A percentile compares a stretch with the other conserved stretches of the same genome.
Evolutionary conservation across 2,113 vertebrate genomes (phyloP).

Genomic region (Azemiops feae): DNA sequence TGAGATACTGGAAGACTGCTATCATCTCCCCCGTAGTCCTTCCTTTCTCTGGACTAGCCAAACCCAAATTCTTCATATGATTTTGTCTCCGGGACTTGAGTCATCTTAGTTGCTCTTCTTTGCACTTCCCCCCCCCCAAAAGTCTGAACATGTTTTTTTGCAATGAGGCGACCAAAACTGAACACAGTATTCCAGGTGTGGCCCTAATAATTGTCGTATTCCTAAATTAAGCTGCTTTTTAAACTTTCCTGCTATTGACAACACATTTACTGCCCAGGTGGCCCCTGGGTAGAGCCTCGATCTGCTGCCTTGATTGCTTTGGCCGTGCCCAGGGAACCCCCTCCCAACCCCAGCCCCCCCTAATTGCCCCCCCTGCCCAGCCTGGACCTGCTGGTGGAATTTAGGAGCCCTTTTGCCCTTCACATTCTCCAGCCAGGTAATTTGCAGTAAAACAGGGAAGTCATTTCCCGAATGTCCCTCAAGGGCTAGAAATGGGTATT

Average conservation of each 20-base stretch:
- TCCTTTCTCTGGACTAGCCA: too few relatives aligned
- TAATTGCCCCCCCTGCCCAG: background rate
- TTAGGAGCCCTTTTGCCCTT: background rate
- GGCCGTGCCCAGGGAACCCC: background rate
- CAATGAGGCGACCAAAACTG: too few relatives aligned
- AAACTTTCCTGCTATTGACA: background rate
- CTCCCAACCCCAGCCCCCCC: background rate
- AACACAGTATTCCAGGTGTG: too few relatives aligned
- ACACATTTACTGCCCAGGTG: background rate
- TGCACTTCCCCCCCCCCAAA: too few relatives aligned
- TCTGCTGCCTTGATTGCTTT: background rate
- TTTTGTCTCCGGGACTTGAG: too few relatives aligned
- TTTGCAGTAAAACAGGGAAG: slow-evolving; percentile 1
- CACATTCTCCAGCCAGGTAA: background rate
- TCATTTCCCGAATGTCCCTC: background rate
- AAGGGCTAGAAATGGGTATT: background rate
- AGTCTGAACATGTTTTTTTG: too few relatives aligned
- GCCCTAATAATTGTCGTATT: background rate
- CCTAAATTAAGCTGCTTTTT: background rate
- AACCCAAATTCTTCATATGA: too few relatives aligned
- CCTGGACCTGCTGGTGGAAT: background rate
- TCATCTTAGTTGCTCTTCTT: too few relatives aligned
- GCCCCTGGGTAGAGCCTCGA: background rate
- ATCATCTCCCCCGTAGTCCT: too few relatives aligned
- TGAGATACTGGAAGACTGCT: too few relatives aligned